Evolutionary conservation across 2,797 vertebrate species (phyloP).

Genomic region (Spinibarbus caldwelli): DNA sequence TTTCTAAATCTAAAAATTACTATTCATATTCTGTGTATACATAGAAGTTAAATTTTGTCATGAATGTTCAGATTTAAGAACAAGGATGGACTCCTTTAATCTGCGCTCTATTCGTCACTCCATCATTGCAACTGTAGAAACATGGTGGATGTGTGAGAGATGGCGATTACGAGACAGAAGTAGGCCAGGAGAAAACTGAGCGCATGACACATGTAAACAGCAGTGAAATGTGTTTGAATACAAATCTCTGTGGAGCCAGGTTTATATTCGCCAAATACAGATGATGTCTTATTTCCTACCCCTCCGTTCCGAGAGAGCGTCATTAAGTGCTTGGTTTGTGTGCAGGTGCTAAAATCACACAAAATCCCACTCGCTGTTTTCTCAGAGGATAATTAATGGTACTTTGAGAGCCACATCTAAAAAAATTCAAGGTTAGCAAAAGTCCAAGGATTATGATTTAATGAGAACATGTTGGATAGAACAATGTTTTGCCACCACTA

Average conservation of each 20-base stretch:
- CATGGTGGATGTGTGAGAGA: background rate
- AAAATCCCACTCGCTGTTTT: conserved; percentile 41
- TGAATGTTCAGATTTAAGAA: background rate
- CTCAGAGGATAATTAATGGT: conserved; percentile 54
- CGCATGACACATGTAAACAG: conserved; percentile 17
- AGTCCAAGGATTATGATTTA: conserved; percentile 51
- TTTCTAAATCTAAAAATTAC: background rate
- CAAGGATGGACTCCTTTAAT: background rate
- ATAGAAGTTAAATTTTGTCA: background rate
- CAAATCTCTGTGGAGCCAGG: conserved; percentile 26
- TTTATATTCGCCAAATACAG: conserved; percentile 13
- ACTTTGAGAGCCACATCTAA: conserved; percentile 51
- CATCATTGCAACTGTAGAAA: conserved; percentile 4
- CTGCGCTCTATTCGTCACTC: background rate
- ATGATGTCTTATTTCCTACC: conserved; percentile 35
- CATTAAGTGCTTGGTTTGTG: conserved; percentile 38
- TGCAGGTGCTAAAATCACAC: conserved; percentile 52
- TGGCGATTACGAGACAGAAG: background rate
- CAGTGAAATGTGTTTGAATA: conserved; percentile 31
- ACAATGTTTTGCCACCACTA: conserved; percentile 53
- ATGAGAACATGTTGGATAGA: conserved; percentile 40
- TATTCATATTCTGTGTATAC: background rate
- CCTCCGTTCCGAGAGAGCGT: conserved; percentile 50
- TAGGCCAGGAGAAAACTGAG: conserved; percentile 22
- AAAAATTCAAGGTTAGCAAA: conserved; percentile 52